Base-by-base conservation (phyloP, 1,140 invertebrate species). In the Saccostrea glomerata region DNA sequence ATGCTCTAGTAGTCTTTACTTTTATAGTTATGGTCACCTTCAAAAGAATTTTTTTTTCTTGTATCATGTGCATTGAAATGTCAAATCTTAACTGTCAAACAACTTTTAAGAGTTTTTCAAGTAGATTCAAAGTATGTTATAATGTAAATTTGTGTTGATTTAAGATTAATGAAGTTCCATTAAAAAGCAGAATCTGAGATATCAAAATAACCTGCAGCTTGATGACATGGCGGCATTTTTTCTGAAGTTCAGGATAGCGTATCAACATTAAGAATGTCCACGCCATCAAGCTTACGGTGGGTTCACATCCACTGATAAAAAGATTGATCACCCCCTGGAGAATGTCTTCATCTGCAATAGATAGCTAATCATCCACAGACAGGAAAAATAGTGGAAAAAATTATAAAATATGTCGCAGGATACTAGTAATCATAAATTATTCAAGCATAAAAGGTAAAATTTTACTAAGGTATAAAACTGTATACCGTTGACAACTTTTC, bases 211-310 rank as follows among this genome's bases (percentile, higher is more conserved):
- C 82, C 86, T 87, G 58, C 30, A 63, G 30, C 12, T 17, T 36
- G 15, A 87, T 83, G n/a, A 83, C 82, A 87, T 83, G 82, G 56
- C 86, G 77, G 66, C 63, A 88, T 55, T 77, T 70, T 36, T 84
- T 85, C 56, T 88, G 87, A 36, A 88, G 63, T 85, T 88, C 87
- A 17, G 83, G 87, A n/a, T 85, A 88, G 4, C 84, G 40, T 9
- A 77, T 77, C 83, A 88, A 56, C 23, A 85, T 77, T 23, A 88
- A 25, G 23, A 88, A 73, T 58, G 66, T 12, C 87, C 87, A 88
- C n/a, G 77, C n/a, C 3, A 77, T 9, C n/a, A 70, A n/a, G 36
- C 84, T 88, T 5, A 85, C 36, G 40, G 87, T 88, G n/a, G 87
- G 87, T 54, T 85, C 83, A 55, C 66, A 84, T 7, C 87, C 87